A percentile compares a stretch with the other conserved stretches of the same genome.
Conservation (phyloP, 1,140 invertebrate genomes). For the Diorhabda sublineata region DNA sequence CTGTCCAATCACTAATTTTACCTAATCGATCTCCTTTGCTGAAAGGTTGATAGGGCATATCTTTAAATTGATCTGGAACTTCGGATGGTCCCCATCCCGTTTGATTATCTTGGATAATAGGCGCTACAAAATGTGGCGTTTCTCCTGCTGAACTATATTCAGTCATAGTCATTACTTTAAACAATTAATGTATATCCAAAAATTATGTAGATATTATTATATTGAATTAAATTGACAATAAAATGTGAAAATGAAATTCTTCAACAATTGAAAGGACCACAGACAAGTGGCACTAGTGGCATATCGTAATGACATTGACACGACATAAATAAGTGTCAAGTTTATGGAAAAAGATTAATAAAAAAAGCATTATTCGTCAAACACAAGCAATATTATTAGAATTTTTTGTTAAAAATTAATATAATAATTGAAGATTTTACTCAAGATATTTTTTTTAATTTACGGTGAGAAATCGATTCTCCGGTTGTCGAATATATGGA, state of each 20-base stretch:
- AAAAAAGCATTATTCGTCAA: too few relatives aligned
- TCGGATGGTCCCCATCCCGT: conserved; percentile 94
- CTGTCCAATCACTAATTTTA: conserved; percentile 98
- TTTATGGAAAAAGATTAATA: too few relatives aligned
- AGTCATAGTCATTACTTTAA: conserved; percentile 19
- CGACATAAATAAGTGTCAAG: not conserved
- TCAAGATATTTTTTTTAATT: too few relatives aligned
- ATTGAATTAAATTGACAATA: not conserved
- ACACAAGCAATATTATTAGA: too few relatives aligned
- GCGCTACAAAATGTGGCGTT: conserved; percentile 44
- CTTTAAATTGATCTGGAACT: conserved; percentile 91
- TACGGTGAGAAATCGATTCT: too few relatives aligned
- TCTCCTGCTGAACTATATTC: conserved; percentile 11
- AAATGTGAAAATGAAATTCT: not conserved
- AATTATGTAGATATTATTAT: not conserved
- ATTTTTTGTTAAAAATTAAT: too few relatives aligned
- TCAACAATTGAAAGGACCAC: not conserved
- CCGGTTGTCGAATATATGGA: too few relatives aligned
- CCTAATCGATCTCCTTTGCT: conserved; percentile 95
- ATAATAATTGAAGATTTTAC: too few relatives aligned
- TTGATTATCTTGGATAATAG: conserved; percentile 82
- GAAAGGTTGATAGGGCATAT: conserved; percentile 98
- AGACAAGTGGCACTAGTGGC: not conserved
- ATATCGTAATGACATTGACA: not conserved
- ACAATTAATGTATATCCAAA: not conserved